Conservation (phyloP, 2,888 invertebrate species). For the Nymphalis polychloros region DNA sequence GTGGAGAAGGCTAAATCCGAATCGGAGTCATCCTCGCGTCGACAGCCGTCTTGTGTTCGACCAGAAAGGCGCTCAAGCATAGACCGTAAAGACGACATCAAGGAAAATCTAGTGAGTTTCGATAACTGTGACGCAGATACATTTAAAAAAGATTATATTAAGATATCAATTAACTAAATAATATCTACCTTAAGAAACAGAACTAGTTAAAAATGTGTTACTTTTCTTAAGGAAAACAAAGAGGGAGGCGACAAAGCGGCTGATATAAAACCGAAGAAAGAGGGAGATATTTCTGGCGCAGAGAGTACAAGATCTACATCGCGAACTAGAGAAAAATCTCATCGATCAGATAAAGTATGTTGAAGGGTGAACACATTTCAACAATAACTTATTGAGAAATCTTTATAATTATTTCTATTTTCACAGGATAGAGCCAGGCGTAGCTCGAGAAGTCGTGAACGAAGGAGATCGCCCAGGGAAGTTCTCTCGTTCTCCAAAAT, state of each 20-base stretch:
- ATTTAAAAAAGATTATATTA: background rate
- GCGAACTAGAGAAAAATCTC: slow-evolving; percentile 66
- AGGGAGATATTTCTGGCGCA: slow-evolving; percentile 67
- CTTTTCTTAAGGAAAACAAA: slow-evolving; percentile 53
- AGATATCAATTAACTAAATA: background rate
- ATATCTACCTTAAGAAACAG: background rate
- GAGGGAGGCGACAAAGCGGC: slow-evolving; percentile 57
- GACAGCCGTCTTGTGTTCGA: slow-evolving; percentile 54
- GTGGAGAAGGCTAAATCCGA: slow-evolving; percentile 92
- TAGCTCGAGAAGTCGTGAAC: slow-evolving; percentile 72
- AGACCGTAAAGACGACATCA: slow-evolving; percentile 63
- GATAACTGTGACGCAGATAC: background rate
- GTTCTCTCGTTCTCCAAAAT: slow-evolving; percentile 91
- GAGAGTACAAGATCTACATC: slow-evolving; percentile 65
- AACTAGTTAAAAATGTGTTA: background rate
- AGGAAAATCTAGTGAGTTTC: slow-evolving; percentile 57
- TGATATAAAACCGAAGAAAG: slow-evolving; percentile 67
- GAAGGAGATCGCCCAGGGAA: slow-evolving; percentile 82
- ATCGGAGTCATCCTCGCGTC: slow-evolving; percentile 66
- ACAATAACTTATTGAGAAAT: background rate
- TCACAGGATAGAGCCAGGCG: slow-evolving; percentile 63
- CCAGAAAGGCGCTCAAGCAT: slow-evolving; percentile 63
- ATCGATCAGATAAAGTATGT: slow-evolving; percentile 77
- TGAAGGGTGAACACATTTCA: background rate
- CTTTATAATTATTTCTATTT: background rate